These are phyloP conservation scores for Camelus dromedarius DNA, from an alignment of 2,113 vertebrate species.

Conservation along the genomic window DNA sequence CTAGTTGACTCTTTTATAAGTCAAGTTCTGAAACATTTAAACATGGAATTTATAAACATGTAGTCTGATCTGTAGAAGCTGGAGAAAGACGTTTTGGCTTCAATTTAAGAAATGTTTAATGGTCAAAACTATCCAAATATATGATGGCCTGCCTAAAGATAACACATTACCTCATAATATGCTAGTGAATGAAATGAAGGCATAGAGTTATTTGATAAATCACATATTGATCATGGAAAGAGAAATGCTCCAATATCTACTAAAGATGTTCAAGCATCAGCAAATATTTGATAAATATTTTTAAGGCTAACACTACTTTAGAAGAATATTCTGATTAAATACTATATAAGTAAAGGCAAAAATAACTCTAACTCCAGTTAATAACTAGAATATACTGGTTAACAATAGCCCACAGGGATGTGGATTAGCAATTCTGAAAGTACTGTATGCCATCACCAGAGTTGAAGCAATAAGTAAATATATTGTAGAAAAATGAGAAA, in stretches of 20 bases:
- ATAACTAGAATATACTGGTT: neutral
- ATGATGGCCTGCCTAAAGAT: neutral
- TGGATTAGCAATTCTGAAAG: neutral
- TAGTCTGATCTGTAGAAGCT: neutral
- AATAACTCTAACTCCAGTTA: neutral
- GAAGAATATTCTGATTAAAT: neutral
- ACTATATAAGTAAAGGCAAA: neutral
- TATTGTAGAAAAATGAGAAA: neutral
- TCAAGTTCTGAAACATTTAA: neutral
- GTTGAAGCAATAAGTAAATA: neutral
- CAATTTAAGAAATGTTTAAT: neutral
- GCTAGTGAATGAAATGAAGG: neutral
- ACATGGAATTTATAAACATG: neutral
- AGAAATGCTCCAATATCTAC: neutral
- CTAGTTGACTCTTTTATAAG: neutral
- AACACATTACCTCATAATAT: neutral
- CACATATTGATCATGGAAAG: neutral
- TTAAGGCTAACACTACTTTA: neutral
- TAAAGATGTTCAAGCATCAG: neutral
- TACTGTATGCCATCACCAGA: neutral
- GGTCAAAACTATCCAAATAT: neutral
- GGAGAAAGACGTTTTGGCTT: neutral
- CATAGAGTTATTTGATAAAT: neutral
- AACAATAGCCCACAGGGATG: neutral
- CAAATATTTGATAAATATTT: constrained; percentile 5